A percentile compares a stretch with the other conserved stretches of the same genome.
Conservation (phyloP, 2,113 vertebrate genomes). For the Centropus bengalensis region DNA sequence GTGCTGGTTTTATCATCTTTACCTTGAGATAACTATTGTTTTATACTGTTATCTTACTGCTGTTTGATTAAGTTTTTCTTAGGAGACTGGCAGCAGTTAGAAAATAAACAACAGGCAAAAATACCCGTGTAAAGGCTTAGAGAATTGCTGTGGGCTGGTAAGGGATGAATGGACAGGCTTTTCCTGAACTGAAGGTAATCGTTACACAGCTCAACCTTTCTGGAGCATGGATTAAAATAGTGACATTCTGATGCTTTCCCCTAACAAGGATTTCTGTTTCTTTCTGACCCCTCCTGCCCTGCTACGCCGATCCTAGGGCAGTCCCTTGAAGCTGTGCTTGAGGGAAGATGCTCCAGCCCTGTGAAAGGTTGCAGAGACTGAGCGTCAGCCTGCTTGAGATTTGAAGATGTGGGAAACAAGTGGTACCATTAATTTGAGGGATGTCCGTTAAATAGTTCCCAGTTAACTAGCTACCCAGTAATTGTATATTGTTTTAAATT, state of each 20-base stretch:
- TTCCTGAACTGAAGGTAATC: not conserved
- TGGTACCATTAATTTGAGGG: not conserved
- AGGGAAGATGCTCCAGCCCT: not conserved
- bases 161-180: fast-evolving
- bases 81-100: not conserved
- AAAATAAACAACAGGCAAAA: not conserved
- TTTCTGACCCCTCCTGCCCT: not conserved
- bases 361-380: not conserved
- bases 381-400: not conserved
- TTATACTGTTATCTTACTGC: not conserved
- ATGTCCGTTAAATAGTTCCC: not conserved
- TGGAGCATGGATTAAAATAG: fast-evolving
- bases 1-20: not conserved
- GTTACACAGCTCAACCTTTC: fast-evolving
- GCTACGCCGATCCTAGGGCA: fast-evolving
- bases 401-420: not conserved
- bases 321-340: not conserved
- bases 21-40: not conserved
- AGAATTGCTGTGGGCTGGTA: not conserved
- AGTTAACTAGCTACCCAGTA: not conserved
- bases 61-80: no score
- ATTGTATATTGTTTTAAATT: not conserved
- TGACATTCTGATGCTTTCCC: not conserved
- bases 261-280: not conserved
- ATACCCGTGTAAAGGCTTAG: no score